Evolutionary conservation across 2,113 vertebrate genomes (phyloP).

Genomic region (Eolophus roseicapilla): DNA sequence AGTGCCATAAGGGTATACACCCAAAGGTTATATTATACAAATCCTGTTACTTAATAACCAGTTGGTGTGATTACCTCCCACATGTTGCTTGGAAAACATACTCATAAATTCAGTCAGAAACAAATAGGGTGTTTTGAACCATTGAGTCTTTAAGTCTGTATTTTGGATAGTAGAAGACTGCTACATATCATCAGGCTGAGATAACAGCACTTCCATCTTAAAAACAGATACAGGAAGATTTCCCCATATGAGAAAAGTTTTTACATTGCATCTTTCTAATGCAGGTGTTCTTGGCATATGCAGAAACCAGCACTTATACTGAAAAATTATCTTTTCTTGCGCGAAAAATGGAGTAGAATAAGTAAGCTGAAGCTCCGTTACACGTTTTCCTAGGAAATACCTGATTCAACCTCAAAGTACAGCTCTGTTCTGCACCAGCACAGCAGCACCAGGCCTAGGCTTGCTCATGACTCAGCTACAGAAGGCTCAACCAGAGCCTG

Average conservation of each 20-base stretch:
- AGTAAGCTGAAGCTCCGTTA: neutral
- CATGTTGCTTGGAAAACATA: neutral
- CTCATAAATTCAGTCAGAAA: neutral
- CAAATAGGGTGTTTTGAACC: neutral
- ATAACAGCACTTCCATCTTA: neutral
- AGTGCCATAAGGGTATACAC: neutral
- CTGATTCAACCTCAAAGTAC: accelerated
- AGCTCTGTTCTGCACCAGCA: neutral
- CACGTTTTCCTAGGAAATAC: neutral
- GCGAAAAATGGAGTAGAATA: neutral
- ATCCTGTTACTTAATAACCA: neutral
- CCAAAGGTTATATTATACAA: neutral
- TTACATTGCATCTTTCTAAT: neutral
- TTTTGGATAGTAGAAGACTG: neutral
- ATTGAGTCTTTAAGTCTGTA: neutral
- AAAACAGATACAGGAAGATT: neutral
- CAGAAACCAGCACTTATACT: neutral
- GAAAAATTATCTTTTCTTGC: neutral
- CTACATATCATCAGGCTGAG: neutral
- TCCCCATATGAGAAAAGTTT: neutral
- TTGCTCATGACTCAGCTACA: neutral
- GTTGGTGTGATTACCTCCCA: neutral
- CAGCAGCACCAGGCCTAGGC: neutral
- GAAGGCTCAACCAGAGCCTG: neutral
- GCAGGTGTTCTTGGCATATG: neutral